phyloP scores from a whole-genome alignment of 2,113 vertebrate genomes.

The Pipra filicauda region DNA sequence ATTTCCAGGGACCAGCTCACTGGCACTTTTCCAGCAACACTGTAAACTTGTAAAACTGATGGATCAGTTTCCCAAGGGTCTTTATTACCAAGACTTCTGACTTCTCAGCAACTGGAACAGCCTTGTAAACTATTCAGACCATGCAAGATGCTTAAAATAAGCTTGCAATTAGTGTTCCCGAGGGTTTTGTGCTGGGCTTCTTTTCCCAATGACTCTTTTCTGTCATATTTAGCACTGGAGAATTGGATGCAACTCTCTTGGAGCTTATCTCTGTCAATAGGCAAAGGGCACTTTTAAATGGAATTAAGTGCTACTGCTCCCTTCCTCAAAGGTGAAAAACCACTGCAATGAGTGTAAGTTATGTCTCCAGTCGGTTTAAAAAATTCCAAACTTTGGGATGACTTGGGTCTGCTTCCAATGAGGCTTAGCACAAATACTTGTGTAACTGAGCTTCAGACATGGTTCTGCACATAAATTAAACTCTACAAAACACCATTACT shows the following conservation, averaged over 20 bases:
- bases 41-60: constrained; percentile 44
- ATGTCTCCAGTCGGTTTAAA: not conserved
- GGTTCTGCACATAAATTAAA: not conserved
- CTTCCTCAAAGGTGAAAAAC: not conserved
- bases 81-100: constrained; percentile 19
- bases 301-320: not conserved
- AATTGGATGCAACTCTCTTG: not conserved
- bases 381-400: not conserved
- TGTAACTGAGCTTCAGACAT: not conserved
- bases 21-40: constrained; percentile 23
- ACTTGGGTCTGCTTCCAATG: not conserved
- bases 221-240: constrained; percentile 1
- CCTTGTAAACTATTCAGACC: constrained; percentile 1
- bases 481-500: not conserved
- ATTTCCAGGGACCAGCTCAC: constrained; percentile 7
- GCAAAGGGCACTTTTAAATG: not conserved
- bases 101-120: constrained; percentile 33
- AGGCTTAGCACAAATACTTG: not conserved
- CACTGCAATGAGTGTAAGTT: not conserved
- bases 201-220: constrained; percentile 23
- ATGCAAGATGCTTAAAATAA: constrained; percentile 20
- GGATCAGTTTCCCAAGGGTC: constrained; percentile 41
- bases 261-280: constrained; percentile 17
- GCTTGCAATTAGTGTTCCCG: not conserved
- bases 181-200: not conserved